Conservation (phyloP, 2,888 invertebrate genomes). For the Steinernema scapterisci region DNA sequence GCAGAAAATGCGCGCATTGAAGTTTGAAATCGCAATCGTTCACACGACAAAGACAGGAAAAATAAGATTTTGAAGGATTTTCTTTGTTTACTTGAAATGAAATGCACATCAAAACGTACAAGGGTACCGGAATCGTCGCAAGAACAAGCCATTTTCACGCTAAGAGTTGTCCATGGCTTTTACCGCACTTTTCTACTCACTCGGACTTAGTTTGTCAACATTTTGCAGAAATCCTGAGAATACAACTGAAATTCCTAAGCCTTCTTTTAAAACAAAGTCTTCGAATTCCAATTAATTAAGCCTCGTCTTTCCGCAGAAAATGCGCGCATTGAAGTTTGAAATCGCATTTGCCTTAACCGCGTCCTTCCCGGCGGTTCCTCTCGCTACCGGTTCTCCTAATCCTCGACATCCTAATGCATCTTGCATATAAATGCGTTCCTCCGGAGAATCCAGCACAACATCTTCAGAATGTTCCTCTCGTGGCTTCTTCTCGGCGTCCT, state of each 20-base stretch:
- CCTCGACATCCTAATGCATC: neutral
- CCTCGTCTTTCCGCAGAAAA: neutral
- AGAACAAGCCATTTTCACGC: no score
- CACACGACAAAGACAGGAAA: no score
- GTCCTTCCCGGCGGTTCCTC: neutral
- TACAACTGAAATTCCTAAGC: no score
- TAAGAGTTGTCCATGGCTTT: no score
- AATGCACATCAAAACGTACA: no score
- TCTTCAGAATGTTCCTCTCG: neutral
- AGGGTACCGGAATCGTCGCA: no score
- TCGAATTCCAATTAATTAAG: neutral
- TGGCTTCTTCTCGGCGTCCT: neutral
- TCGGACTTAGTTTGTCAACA: no score
- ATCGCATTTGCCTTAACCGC: constrained; percentile 6
- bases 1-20: neutral
- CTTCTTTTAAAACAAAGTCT: no score
- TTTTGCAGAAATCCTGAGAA: no score
- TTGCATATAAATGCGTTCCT: neutral
- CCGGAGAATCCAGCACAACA: neutral
- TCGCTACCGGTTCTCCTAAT: neutral
- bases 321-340: constrained; percentile 1
- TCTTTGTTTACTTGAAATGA: no score
- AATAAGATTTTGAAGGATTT: no score
- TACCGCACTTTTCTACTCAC: no score
- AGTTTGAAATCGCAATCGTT: constrained; percentile 15